Percentiles rank a stretch among this genome's conserved stretches.
Evolutionary conservation across 1,140 invertebrate species (phyloP).

Genomic region (Cydia strobilella): DNA sequence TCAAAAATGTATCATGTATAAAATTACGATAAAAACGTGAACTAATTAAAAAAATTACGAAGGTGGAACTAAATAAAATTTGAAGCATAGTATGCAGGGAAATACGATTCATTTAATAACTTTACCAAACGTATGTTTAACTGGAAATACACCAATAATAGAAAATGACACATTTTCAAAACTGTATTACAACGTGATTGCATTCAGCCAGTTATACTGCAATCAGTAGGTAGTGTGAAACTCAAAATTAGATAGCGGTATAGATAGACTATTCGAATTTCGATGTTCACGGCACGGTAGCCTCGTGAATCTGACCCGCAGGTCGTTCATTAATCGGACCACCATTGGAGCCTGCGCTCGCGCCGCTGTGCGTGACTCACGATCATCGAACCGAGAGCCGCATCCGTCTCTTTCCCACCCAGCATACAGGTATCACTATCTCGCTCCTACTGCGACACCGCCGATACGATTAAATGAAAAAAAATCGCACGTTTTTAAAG

Average conservation of each 20-base stretch:
- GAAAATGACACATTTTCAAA: no score
- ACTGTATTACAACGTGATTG: no score
- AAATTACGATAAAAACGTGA: no score
- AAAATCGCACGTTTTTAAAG: constrained; percentile 41
- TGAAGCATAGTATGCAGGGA: no score
- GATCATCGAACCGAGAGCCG: constrained; percentile 52
- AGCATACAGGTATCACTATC: constrained; percentile 45
- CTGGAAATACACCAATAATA: no score
- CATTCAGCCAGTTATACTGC: no score
- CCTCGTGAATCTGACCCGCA: constrained; percentile 34
- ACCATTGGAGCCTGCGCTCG: constrained; percentile 49
- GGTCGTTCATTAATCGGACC: constrained; percentile 39
- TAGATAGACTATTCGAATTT: neutral
- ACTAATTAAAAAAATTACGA: no score
- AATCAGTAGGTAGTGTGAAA: neutral
- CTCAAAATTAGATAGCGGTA: neutral
- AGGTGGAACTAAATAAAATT: no score
- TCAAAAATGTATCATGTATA: no score
- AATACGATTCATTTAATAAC: no score
- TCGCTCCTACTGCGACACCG: constrained; percentile 39
- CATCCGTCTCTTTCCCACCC: constrained; percentile 53
- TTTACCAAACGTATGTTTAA: no score
- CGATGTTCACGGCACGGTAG: neutral
- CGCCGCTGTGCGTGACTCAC: constrained; percentile 64
- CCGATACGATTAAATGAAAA: constrained; percentile 40